These are phyloP conservation scores for Zaprionus gabonicus DNA, from an alignment of 1,140 invertebrate species.

Conservation along the genomic window DNA sequence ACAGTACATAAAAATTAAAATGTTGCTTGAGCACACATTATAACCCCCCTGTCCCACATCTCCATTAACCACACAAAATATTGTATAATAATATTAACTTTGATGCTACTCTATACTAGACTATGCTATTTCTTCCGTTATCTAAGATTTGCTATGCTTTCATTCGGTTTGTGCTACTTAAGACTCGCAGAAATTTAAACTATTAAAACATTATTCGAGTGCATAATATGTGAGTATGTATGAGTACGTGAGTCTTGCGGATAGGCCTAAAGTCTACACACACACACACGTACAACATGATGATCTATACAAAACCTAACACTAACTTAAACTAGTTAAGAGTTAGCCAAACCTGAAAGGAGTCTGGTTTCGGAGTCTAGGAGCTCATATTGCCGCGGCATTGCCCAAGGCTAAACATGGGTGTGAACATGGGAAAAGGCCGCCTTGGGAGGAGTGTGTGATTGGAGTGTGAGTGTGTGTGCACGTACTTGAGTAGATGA, in stretches of 20 bases:
- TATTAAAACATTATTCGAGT: constrained; percentile 72
- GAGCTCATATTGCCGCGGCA: constrained; percentile 70
- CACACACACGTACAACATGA: constrained; percentile 42
- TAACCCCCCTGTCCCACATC: constrained; percentile 27
- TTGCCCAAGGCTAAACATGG: constrained; percentile 40
- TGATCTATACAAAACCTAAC: constrained; percentile 71
- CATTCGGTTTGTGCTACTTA: constrained; percentile 71
- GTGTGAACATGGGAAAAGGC: constrained; percentile 55
- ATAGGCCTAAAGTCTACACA: constrained; percentile 34
- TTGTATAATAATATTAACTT: constrained; percentile 52
- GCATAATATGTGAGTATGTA: constrained; percentile 40
- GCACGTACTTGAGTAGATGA: background rate
- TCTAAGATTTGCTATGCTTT: constrained; percentile 69
- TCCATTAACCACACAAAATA: constrained; percentile 7
- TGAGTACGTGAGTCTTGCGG: constrained; percentile 23
- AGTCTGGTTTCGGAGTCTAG: constrained; percentile 62
- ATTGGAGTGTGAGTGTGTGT: constrained; percentile 15
- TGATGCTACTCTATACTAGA: constrained; percentile 63
- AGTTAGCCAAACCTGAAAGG: constrained; percentile 7
- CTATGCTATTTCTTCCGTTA: constrained; percentile 62
- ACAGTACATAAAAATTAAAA: constrained; percentile 77
- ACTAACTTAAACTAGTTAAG: constrained; percentile 63
- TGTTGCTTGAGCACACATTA: constrained; percentile 63
- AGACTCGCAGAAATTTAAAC: constrained; percentile 72
- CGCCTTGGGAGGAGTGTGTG: constrained; percentile 43